Conservation (phyloP, 2,113 vertebrate genomes). For the Sylvietta virens region DNA sequence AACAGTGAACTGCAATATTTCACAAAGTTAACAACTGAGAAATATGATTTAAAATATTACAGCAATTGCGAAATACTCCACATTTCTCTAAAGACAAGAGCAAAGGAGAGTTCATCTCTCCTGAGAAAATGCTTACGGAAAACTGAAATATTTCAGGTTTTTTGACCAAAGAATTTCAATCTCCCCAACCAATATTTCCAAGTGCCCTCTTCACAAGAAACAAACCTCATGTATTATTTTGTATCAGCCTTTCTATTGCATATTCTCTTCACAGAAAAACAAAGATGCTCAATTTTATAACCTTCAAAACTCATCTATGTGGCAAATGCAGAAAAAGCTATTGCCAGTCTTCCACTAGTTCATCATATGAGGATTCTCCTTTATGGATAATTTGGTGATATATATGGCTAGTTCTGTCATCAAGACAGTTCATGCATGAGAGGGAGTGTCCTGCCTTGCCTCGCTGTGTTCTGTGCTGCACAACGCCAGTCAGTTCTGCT, state of each 20-base stretch:
- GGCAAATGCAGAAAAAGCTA: background rate
- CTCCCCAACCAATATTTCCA: background rate
- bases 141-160: background rate
- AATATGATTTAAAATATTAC: background rate
- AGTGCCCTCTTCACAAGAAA: background rate
- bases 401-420: background rate
- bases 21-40: background rate
- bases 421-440: background rate
- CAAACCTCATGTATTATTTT: background rate
- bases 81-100: background rate
- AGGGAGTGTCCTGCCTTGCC: background rate
- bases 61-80: background rate
- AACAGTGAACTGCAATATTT: background rate
- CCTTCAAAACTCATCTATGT: background rate
- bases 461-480: background rate
- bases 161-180: background rate
- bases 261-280: background rate
- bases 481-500: background rate
- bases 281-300: background rate
- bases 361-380: background rate
- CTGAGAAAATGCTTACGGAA: background rate
- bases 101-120: background rate
- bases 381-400: background rate
- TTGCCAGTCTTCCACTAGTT: background rate
- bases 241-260: background rate